Evolutionary conservation across 2,888 invertebrate genomes (phyloP).

Genomic region (Ochlodes sylvanus): DNA sequence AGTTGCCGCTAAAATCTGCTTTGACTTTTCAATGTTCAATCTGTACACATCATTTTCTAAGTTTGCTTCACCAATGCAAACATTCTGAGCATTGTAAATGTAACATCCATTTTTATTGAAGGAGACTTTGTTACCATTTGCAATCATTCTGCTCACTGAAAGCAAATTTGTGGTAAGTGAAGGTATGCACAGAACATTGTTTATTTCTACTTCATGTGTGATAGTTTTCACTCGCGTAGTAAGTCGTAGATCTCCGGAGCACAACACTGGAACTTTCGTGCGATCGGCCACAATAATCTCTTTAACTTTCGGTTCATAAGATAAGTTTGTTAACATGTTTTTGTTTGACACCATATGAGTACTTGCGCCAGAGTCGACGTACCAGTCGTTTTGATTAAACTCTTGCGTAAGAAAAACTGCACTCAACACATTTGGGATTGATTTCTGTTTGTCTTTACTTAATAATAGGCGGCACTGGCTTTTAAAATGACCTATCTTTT

Average conservation of each 20-base stretch:
- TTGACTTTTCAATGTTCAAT: too few species aligned
- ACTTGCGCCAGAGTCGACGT: conserved; percentile 41
- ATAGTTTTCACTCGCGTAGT: conserved; percentile 16
- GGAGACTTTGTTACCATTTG: conserved; percentile 39
- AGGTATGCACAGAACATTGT: conserved; percentile 44
- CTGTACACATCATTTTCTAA: too few species aligned
- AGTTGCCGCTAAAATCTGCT: too few species aligned
- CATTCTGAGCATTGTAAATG: too few species aligned
- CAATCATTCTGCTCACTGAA: conserved; percentile 41
- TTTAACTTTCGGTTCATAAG: not conserved
- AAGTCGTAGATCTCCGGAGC: not conserved
- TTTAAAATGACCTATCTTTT: conserved; percentile 38
- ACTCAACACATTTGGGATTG: conserved; percentile 37
- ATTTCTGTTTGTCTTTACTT: too few species aligned
- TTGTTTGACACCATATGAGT: conserved; percentile 24
- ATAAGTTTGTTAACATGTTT: conserved; percentile 30
- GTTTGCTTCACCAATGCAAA: too few species aligned
- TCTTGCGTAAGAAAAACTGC: conserved; percentile 36
- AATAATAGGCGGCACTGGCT: conserved; percentile 39
- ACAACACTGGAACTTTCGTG: not conserved
- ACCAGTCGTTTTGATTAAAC: conserved; percentile 40
- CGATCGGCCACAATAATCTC: conserved; percentile 9
- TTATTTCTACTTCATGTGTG: conserved; percentile 24
- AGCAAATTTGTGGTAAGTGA: conserved; percentile 44
- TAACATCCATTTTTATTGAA: conserved; percentile 31